phyloP scores from a whole-genome alignment of 2,113 vertebrate species.

The Oreamnos americanus region DNA sequence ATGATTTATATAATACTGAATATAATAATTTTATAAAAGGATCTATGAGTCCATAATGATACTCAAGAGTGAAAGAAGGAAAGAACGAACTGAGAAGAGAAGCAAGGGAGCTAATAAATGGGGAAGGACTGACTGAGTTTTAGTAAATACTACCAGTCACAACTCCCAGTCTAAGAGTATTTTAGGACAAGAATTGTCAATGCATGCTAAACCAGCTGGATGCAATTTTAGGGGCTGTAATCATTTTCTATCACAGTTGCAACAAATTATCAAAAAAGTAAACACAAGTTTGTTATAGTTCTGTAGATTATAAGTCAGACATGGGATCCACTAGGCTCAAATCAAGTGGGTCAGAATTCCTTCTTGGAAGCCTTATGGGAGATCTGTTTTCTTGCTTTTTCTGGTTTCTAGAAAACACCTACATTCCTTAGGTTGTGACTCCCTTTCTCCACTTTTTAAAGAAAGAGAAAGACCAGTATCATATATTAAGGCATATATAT shows the following conservation, averaged over 20 bases:
- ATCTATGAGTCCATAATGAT: neutral
- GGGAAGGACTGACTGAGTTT: neutral
- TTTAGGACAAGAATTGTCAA: neutral
- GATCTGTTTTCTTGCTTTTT: neutral
- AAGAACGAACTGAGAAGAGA: neutral
- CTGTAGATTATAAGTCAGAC: neutral
- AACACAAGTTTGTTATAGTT: neutral
- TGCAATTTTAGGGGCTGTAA: neutral
- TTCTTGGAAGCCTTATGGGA: neutral
- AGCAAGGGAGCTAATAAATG: neutral
- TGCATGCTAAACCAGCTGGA: neutral
- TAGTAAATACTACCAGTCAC: neutral
- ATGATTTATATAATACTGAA: neutral
- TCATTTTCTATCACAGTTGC: neutral
- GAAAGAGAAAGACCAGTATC: neutral
- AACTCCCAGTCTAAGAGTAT: neutral
- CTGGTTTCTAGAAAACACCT: neutral
- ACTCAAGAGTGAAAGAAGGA: neutral
- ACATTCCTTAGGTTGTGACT: neutral
- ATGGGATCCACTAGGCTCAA: neutral
- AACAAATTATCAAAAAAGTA: neutral
- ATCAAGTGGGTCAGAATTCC: neutral
- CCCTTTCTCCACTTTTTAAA: neutral
- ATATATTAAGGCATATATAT: neutral
- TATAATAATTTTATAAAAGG: neutral